Base-by-base conservation (phyloP, 2,113 vertebrate species). In the Anguilla rostrata region DNA sequence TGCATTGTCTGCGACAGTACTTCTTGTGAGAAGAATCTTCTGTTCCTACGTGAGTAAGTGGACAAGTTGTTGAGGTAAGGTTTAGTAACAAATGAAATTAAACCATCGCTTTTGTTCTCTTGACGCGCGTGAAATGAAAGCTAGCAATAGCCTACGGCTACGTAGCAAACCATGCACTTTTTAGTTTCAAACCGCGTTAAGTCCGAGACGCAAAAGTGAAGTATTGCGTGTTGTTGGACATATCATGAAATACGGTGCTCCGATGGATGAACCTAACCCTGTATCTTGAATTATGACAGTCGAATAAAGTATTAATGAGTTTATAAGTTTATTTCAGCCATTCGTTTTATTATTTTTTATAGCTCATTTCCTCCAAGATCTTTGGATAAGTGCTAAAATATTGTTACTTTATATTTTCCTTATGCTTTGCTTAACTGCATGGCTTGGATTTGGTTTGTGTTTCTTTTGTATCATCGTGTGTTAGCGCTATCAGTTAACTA, bases 11-110 rank as follows among this genome's bases (percentile, higher is more conserved):
- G 18, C 40, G 5, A 26, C 41, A 9, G 26, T 3, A 46, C 46
- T 49, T 82, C 9, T 6, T 15, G 43, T 8, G 43, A 11, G 46
- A 82, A 56, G 43, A 53, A 43, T 82, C 43, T 53, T 49, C n/a
- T 82, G 26, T 82, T n/a, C n/a, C 26, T 16, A 53, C 26, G 43
- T 49, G 26, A 53, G 2, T 29, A 82, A 82, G 81, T 53, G 43
- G 81, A 82, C 43, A 53, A 40, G 43, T 53, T 46, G 15, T n/a
- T 29, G 43, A 53, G 81, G 81, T 82, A 82, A 82, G 81, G 26
- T n/a, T 56, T 2, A 16, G n/a, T 82, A 34, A 18, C 78, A 53
- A 29, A 29, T 82, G 71, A n/a, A 22, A 22, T 78, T 78, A 78
- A 53, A 2, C n/a, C 39, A 41, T 41, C 78, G 34, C 43, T 82